Percentiles rank a stretch among this genome's conserved stretches.
phyloP scores from a whole-genome alignment of 1,140 invertebrate genomes.

The Sycobia sp. region DNA sequence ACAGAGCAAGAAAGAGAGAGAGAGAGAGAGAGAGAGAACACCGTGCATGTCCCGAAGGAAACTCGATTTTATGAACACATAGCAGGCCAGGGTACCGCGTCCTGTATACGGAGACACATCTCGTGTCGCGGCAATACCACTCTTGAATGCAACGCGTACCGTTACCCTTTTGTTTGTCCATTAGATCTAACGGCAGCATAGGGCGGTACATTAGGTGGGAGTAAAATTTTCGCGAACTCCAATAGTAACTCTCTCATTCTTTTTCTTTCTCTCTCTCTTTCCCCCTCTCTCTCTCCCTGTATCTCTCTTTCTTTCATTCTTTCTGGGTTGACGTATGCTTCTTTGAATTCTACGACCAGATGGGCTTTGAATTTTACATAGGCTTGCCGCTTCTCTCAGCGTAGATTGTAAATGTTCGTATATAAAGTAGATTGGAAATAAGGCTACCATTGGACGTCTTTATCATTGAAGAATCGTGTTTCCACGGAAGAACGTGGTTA shows the following conservation, averaged over 20 bases:
- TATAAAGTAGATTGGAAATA: constrained; percentile 15
- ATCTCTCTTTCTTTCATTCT: no score
- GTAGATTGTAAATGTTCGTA: neutral
- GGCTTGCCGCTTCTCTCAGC: neutral
- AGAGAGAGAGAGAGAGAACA: neutral
- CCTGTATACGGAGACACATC: neutral
- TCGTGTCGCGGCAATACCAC: constrained; percentile 8
- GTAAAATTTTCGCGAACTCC: constrained; percentile 7
- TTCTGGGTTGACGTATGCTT: constrained; percentile 10
- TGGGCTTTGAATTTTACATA: constrained; percentile 28
- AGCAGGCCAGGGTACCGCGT: neutral
- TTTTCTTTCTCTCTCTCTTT: no score
- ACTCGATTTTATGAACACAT: constrained; percentile 25
- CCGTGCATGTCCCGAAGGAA: constrained; percentile 3
- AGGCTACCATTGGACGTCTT: no score
- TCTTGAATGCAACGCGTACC: constrained; percentile 23
- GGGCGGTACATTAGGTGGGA: constrained; percentile 12
- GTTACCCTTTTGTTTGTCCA: constrained; percentile 29
- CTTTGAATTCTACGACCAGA: neutral
- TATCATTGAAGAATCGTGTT: no score
- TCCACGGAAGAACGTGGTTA: no score
- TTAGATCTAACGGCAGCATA: constrained; percentile 4
- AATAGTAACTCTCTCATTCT: no score
- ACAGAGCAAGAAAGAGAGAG: no score
- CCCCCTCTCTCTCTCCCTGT: no score